Conservation (phyloP, 2,113 vertebrate species). For the Puffinus mauretanicus region DNA sequence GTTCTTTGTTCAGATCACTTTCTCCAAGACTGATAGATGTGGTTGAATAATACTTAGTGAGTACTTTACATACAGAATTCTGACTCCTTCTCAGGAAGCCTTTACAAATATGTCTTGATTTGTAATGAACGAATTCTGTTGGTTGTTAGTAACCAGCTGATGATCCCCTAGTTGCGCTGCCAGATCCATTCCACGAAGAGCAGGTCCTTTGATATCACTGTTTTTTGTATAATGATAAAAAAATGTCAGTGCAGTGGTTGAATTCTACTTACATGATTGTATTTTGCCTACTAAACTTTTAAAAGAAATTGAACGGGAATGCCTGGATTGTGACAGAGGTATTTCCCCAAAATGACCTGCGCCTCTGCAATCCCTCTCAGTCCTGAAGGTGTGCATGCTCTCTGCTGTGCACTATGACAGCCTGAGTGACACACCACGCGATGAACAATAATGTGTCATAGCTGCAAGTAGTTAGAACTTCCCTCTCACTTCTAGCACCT, state of each 20-base stretch:
- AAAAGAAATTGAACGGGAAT: not conserved
- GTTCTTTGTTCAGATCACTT: not conserved
- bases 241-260: not conserved
- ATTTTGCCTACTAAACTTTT: not conserved
- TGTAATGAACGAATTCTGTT: not conserved
- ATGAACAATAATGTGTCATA: slow-evolving; percentile 25
- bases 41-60: not conserved
- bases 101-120: not conserved
- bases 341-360: not conserved
- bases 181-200: not conserved
- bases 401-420: not conserved
- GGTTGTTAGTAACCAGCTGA: not conserved
- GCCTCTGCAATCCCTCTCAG: not conserved
- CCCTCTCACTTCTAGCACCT: not conserved
- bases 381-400: not conserved
- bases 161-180: not conserved
- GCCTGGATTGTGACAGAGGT: not conserved
- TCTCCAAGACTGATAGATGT: not conserved
- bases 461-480: not conserved
- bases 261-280: not conserved
- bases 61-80: not conserved
- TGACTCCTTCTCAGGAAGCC: not conserved
- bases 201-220: not conserved
- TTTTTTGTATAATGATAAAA: not conserved
- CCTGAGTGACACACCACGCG: not conserved